Conservation (phyloP, 1,140 invertebrate species). For the Oryctes rhinoceros region DNA sequence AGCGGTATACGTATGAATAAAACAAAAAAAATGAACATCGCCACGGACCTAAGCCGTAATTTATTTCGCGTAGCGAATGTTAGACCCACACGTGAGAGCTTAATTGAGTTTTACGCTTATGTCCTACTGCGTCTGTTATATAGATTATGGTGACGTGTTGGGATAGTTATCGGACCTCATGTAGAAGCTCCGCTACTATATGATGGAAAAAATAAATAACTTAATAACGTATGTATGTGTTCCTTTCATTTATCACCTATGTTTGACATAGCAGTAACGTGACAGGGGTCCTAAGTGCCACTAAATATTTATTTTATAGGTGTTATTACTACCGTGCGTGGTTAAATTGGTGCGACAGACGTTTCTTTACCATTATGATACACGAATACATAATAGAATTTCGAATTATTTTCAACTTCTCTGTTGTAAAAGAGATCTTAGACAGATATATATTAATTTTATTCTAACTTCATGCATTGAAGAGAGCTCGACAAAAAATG, state of each 20-base stretch:
- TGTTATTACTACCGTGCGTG: not conserved
- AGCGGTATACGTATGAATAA: not conserved
- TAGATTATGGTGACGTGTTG: constrained; percentile 17
- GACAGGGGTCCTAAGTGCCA: not conserved
- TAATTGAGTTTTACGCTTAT: constrained; percentile 25
- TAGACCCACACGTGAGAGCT: not conserved
- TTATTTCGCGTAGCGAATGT: constrained; percentile 21
- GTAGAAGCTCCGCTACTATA: not conserved
- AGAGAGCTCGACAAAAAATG: too few relatives aligned
- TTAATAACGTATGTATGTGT: constrained; percentile 17
- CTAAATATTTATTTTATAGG: constrained; percentile 8
- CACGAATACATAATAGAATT: too few relatives aligned
- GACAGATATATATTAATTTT: too few relatives aligned
- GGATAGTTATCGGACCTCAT: constrained; percentile 23
- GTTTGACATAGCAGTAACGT: not conserved
- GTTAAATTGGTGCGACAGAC: not conserved
- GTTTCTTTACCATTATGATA: not conserved
- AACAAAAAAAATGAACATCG: constrained; percentile 18
- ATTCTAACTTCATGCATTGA: too few relatives aligned
- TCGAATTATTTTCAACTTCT: too few relatives aligned
- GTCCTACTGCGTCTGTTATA: not conserved
- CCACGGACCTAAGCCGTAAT: not conserved
- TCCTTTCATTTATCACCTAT: constrained; percentile 15
- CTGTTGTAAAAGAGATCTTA: too few relatives aligned
- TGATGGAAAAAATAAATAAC: constrained; percentile 22